These are phyloP conservation scores for Eonycteris spelaea DNA, from an alignment of 2,113 vertebrate species.

Conservation along the genomic window DNA sequence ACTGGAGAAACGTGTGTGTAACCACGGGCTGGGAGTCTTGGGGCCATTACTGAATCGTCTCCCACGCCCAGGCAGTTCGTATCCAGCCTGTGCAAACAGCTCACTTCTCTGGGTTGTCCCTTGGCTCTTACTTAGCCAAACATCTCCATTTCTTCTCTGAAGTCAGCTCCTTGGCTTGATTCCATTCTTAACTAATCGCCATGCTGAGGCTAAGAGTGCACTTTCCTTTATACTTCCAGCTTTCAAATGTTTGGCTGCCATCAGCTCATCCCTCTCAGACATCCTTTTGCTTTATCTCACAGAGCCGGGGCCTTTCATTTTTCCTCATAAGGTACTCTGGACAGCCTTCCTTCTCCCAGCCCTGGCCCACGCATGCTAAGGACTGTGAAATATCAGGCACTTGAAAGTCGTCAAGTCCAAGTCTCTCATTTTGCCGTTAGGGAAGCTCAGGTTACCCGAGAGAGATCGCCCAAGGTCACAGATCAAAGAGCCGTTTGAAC, in stretches of 20 bases:
- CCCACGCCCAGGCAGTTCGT: neutral
- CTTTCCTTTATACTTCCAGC: neutral
- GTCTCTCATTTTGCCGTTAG: neutral
- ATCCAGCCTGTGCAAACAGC: neutral
- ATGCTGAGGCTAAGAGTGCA: neutral
- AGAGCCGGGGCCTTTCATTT: neutral
- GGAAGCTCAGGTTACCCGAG: neutral
- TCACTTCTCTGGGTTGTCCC: neutral
- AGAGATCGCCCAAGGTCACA: neutral
- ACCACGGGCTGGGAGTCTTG: neutral
- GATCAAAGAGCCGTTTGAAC: neutral
- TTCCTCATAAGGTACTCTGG: neutral
- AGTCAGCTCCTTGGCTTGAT: neutral
- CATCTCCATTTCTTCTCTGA: neutral
- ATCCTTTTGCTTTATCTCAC: neutral
- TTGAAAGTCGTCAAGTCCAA: neutral
- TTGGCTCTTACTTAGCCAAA: neutral
- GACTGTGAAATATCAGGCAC: neutral
- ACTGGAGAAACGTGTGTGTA: neutral
- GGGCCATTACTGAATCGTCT: neutral
- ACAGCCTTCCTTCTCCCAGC: neutral
- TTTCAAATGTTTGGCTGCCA: neutral
- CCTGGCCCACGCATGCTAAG: neutral
- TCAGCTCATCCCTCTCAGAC: neutral
- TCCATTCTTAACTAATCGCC: neutral